A percentile compares a stretch with the other conserved stretches of the same genome.
phyloP scores from a whole-genome alignment of 2,797 vertebrate species.

The Dipus sagitta region DNA sequence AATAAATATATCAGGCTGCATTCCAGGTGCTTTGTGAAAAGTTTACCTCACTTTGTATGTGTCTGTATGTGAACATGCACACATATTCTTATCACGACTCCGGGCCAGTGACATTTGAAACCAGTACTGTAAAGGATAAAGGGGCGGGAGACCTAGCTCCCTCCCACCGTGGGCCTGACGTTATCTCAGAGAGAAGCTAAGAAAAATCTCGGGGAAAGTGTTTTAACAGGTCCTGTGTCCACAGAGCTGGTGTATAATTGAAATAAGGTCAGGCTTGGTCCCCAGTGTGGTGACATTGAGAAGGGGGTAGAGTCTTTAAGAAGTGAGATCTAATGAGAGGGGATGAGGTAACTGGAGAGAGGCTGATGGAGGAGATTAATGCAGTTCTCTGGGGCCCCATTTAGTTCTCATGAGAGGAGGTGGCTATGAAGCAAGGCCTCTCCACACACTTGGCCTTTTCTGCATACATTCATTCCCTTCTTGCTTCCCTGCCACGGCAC shows the following conservation, averaged over 20 bases:
- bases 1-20: not conserved
- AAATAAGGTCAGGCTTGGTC: not conserved
- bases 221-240: not conserved
- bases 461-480: not conserved
- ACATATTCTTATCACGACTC: too few relatives aligned
- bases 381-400: not conserved
- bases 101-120: not conserved
- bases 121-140: not conserved
- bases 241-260: not conserved
- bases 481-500: not conserved
- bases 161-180: not conserved
- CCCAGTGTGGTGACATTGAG: not conserved
- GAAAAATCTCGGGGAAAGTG: not conserved
- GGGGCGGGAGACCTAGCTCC: not conserved
- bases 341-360: not conserved
- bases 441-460: not conserved
- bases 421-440: not conserved
- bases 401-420: not conserved
- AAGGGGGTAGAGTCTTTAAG: not conserved
- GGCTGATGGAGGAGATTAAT: not conserved
- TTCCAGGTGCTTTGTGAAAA: not conserved
- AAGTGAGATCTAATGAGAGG: not conserved
- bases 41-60: not conserved
- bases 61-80: not conserved
- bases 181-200: not conserved